These are phyloP conservation scores for Acomys russatus DNA, from an alignment of 2,797 vertebrate species.

Conservation along the genomic window DNA sequence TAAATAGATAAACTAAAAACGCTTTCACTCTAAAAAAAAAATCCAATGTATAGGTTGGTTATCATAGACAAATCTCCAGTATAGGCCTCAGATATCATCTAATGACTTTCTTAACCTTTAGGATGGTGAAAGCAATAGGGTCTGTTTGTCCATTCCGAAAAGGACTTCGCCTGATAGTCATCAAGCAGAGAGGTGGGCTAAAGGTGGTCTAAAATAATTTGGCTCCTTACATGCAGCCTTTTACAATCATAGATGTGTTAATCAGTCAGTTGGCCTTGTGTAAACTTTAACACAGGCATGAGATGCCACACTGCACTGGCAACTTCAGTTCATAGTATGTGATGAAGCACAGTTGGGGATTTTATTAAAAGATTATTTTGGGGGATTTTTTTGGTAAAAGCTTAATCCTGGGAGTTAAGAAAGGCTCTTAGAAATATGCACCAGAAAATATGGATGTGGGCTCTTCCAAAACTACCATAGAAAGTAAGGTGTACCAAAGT, in stretches of 20 bases:
- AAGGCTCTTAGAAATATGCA: neutral
- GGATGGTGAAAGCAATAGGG: neutral
- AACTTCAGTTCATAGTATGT: neutral
- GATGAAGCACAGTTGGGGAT: neutral
- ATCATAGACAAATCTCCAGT: neutral
- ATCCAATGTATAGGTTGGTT: neutral
- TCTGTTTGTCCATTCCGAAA: neutral
- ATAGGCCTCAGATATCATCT: neutral
- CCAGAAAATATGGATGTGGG: neutral
- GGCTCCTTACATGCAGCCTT: neutral
- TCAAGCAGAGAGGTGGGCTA: neutral
- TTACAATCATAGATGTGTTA: neutral
- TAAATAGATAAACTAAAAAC: no score
- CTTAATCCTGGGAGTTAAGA: neutral
- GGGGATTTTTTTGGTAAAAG: neutral
- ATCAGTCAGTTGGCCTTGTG: neutral
- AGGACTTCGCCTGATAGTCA: neutral
- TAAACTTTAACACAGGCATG: neutral
- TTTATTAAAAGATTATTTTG: neutral
- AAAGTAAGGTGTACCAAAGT: neutral
- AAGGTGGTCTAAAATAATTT: neutral
- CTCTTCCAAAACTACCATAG: neutral
- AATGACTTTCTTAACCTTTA: neutral
- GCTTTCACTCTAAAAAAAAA: no score
- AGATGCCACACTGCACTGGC: no score